phyloP scores from a whole-genome alignment of 2,888 invertebrate genomes.

The Cryptosula pallasiana region DNA sequence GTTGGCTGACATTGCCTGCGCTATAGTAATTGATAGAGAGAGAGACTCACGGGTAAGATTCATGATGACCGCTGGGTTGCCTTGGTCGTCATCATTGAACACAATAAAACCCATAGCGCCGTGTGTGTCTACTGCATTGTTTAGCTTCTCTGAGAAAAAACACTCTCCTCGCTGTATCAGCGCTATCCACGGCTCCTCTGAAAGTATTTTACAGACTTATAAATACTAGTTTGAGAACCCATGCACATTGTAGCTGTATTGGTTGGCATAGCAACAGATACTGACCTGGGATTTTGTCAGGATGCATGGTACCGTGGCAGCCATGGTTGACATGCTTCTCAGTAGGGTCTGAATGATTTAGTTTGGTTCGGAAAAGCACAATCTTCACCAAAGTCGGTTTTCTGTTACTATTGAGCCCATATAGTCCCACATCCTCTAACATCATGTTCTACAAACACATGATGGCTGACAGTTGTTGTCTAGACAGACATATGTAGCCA shows the following conservation, averaged over 20 bases:
- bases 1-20: too few relatives aligned
- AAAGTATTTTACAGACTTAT: background rate
- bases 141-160: background rate
- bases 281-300: background rate
- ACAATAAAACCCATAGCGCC: conserved; percentile 4
- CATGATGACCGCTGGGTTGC: background rate
- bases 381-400: background rate
- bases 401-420: background rate
- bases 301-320: background rate
- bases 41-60: background rate
- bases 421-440: background rate
- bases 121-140: background rate
- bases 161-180: background rate
- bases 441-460: background rate
- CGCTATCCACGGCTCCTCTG: conserved; percentile 3
- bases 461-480: too few relatives aligned
- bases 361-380: background rate
- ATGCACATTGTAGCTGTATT: too few relatives aligned
- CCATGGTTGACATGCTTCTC: conserved; percentile 3
- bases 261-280: too few relatives aligned
- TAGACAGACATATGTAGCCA: too few relatives aligned
- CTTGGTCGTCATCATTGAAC: background rate
- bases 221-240: background rate
- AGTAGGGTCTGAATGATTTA: background rate
- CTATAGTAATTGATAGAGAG: background rate